These are phyloP conservation scores for Paramormyrops kingsleyae DNA, from an alignment of 2,113 vertebrate species.

Conservation along the genomic window DNA sequence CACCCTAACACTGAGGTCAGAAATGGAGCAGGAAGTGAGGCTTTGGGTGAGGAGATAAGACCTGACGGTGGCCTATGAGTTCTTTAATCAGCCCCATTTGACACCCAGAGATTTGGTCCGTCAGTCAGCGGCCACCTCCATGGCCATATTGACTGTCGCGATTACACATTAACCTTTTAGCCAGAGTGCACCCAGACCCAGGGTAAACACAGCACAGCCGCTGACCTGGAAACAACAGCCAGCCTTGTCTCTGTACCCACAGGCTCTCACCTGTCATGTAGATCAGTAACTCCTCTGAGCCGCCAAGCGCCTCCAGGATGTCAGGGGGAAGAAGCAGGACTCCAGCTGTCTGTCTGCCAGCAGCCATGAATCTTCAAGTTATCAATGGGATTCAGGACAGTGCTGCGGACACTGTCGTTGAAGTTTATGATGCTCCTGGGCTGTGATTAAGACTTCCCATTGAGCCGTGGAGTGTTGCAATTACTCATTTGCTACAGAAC, in stretches of 20 bases:
- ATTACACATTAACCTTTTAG: constrained; percentile 66
- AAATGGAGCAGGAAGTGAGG: background rate
- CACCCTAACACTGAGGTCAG: background rate
- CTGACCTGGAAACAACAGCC: constrained; percentile 16
- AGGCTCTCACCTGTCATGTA: constrained; percentile 28
- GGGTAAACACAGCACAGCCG: constrained; percentile 17
- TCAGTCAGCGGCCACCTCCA: constrained; percentile 47
- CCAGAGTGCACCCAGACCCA: background rate
- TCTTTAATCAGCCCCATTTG: constrained; percentile 67
- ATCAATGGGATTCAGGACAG: background rate
- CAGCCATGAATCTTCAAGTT: background rate
- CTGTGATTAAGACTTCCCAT: background rate
- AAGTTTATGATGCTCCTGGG: background rate
- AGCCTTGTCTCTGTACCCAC: background rate
- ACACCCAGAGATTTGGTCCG: constrained; percentile 67
- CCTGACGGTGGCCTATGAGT: constrained; percentile 39
- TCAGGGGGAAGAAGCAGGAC: background rate
- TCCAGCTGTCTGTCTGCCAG: background rate
- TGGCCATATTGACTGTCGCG: constrained; percentile 56
- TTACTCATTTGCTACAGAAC: background rate
- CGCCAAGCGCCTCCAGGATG: constrained; percentile 46
- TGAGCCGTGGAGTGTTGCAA: background rate
- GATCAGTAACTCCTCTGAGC: constrained; percentile 53
- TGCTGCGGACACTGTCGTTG: background rate
- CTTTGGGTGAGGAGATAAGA: background rate